Percentiles rank a stretch among this genome's conserved stretches.
Conservation (phyloP, 1,140 invertebrate species). For the Nymphalis io region DNA sequence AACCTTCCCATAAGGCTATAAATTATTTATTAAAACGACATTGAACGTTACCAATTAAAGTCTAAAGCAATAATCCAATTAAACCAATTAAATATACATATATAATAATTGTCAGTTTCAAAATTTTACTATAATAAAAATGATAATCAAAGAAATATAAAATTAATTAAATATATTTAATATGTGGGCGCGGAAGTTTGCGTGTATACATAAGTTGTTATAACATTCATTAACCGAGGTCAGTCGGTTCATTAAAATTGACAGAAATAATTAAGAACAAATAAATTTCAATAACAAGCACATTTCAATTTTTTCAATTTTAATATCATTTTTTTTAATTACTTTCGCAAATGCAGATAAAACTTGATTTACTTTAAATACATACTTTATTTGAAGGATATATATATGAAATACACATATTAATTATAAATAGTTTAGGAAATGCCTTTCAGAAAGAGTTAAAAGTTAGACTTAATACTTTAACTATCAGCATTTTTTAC, state of each 20-base stretch:
- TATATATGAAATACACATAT: not conserved
- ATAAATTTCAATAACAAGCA: conserved; percentile 10
- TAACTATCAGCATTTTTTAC: too few species aligned
- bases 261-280: conserved; percentile 38
- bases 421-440: too few species aligned
- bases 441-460: too few species aligned
- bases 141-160: too few species aligned
- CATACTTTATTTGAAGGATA: not conserved
- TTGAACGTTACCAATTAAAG: too few species aligned
- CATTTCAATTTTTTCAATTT: not conserved
- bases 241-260: conserved; percentile 38
- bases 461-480: too few species aligned
- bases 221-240: conserved; percentile 32
- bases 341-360: not conserved
- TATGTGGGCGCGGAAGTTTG: conserved; percentile 30
- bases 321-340: not conserved
- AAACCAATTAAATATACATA: too few species aligned
- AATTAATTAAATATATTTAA: not conserved
- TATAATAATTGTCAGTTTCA: not conserved
- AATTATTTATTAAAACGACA: too few species aligned
- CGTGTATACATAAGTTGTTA: conserved; percentile 19
- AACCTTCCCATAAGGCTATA: too few species aligned
- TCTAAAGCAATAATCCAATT: too few species aligned
- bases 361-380: not conserved
- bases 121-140: not conserved